Evolutionary conservation across 2,888 invertebrate species (phyloP).

Genomic region (Campoletis raptor): DNA sequence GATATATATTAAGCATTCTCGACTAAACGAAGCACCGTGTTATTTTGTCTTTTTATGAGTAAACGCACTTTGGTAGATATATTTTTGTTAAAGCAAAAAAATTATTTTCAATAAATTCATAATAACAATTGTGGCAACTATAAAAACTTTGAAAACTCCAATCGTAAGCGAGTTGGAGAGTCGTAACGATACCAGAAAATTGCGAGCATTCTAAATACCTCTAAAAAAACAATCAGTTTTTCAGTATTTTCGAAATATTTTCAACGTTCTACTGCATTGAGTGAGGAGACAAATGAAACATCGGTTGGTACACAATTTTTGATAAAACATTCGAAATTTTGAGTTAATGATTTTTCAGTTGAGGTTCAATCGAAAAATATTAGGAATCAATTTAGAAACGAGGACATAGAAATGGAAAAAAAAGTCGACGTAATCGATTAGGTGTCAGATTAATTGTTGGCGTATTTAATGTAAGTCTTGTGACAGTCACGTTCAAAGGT

Average conservation of each 20-base stretch:
- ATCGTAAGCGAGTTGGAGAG: not conserved
- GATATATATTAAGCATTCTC: not conserved
- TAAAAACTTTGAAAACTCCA: not conserved
- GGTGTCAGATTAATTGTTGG: not conserved
- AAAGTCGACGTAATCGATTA: not conserved
- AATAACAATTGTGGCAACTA: not conserved
- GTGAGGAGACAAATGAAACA: too few species aligned
- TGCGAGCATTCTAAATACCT: too few species aligned
- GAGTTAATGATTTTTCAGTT: not conserved
- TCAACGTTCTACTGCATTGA: too few species aligned
- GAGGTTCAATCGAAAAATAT: not conserved
- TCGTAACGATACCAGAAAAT: too few species aligned
- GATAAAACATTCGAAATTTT: not conserved
- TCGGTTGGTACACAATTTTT: not conserved
- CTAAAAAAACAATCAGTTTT: too few species aligned
- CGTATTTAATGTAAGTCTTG: not conserved
- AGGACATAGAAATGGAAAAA: not conserved
- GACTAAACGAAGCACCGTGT: not conserved
- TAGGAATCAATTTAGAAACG: not conserved
- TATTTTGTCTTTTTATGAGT: not conserved
- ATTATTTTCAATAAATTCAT: not conserved
- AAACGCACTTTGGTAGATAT: not conserved
- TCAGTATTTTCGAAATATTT: too few species aligned
- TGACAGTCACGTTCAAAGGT: too few species aligned
- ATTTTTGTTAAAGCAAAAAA: not conserved